Conservation (phyloP, 64 coral and sea anemone genomes). For the Montipora efflorescens region DNA sequence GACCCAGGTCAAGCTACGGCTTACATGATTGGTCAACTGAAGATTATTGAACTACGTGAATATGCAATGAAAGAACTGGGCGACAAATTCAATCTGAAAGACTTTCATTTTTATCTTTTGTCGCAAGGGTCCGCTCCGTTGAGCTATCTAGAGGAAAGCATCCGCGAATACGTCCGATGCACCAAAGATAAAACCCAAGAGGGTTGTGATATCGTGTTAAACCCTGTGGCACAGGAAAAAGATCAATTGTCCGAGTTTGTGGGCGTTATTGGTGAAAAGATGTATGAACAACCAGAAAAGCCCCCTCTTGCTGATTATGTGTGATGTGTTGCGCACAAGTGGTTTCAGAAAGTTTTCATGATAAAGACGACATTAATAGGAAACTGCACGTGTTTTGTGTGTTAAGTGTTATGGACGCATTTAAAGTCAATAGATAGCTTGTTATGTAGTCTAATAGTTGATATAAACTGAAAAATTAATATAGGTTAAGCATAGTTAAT, state of each 20-base stretch:
- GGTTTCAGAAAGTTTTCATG: too few species aligned
- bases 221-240: constrained; percentile 31
- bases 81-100: constrained; percentile 45
- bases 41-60: constrained; percentile 63
- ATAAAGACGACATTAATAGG: too few species aligned
- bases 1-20: constrained; percentile 69
- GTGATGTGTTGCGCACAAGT: background rate
- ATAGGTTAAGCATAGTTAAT: too few species aligned
- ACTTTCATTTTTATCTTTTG: constrained; percentile 70
- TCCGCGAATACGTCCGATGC: constrained; percentile 54
- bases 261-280: constrained; percentile 27
- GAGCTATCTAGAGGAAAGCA: constrained; percentile 57
- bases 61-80: constrained; percentile 53
- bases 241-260: background rate
- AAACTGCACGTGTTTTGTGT: too few species aligned
- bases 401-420: too few species aligned
- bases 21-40: constrained; percentile 72
- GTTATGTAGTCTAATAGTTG: too few species aligned
- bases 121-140: constrained; percentile 70
- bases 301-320: constrained; percentile 27
- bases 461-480: too few species aligned
- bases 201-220: constrained; percentile 51
- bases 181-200: constrained; percentile 33
- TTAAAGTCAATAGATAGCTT: too few species aligned
- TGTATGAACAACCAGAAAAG: constrained; percentile 3